A percentile compares a stretch with the other conserved stretches of the same genome.
Evolutionary conservation across 2,888 invertebrate genomes (phyloP).

Genomic region (Ferdinandea cuprea): DNA sequence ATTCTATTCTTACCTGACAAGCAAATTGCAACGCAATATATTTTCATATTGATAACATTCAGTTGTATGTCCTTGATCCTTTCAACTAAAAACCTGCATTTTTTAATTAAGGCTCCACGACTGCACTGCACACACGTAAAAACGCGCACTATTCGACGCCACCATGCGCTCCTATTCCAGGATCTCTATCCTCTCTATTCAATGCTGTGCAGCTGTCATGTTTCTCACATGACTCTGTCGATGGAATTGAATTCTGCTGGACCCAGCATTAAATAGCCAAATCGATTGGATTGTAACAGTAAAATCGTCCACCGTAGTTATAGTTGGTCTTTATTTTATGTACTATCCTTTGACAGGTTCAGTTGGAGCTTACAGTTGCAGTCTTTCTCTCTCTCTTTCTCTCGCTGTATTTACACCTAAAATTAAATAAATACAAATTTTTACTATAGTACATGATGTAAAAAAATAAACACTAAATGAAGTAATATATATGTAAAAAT

Average conservation of each 20-base stretch:
- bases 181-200: conserved; percentile 11
- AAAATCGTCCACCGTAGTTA: neutral
- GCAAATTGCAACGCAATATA: conserved; percentile 78
- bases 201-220: conserved; percentile 45
- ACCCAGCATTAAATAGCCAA: conserved; percentile 19
- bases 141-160: neutral
- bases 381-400: neutral
- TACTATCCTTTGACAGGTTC: conserved; percentile 19
- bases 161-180: neutral
- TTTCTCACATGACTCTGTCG: conserved; percentile 60
- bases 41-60: conserved; percentile 80
- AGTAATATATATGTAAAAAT: neutral
- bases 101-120: conserved; percentile 50
- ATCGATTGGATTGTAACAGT: conserved; percentile 22
- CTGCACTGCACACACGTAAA: conserved; percentile 1
- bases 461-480: neutral
- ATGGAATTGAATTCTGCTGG: conserved; percentile 39
- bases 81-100: conserved; percentile 77
- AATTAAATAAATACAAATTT: conserved; percentile 31
- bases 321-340: neutral
- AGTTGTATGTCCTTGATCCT: conserved; percentile 76
- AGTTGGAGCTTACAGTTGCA: neutral
- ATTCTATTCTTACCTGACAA: conserved; percentile 72
- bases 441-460: neutral
- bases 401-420: conserved; percentile 21